Conservation (phyloP, 2,888 invertebrate genomes). For the Ormia ochracea region DNA sequence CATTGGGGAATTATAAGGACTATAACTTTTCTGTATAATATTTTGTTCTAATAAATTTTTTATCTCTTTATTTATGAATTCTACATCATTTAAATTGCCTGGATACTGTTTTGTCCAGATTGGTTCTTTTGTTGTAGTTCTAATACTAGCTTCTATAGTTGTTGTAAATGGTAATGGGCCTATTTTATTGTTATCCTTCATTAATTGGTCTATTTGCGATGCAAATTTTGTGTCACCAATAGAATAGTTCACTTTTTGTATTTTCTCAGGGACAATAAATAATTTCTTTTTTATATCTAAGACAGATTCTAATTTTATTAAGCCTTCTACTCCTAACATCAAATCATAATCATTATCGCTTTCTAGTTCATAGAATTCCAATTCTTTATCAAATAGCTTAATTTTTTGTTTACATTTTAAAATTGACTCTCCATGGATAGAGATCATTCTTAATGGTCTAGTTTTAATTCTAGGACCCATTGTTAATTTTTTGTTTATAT, state of each 20-base stretch:
- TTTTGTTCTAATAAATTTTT: slow-evolving; percentile 10
- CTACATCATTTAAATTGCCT: background rate
- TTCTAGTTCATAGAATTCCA: background rate
- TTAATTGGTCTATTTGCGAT: too few species aligned
- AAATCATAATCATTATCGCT: background rate
- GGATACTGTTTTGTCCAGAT: slow-evolving; percentile 12
- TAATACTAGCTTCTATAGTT: slow-evolving; percentile 3
- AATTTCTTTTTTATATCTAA: background rate
- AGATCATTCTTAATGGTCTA: too few species aligned
- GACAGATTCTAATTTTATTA: background rate
- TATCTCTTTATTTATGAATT: slow-evolving; percentile 16
- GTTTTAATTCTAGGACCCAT: too few species aligned
- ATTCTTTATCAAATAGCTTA: too few species aligned
- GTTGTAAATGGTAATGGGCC: slow-evolving; percentile 14
- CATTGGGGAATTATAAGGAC: slow-evolving; percentile 17
- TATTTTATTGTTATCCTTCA: slow-evolving; percentile 7
- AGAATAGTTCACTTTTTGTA: slow-evolving; percentile 7
- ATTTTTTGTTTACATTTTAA: too few species aligned
- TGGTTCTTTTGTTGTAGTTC: background rate
- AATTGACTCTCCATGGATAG: too few species aligned
- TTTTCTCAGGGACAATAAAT: background rate
- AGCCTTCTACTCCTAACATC: background rate
- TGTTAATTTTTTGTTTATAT: too few species aligned
- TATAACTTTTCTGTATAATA: slow-evolving; percentile 18
- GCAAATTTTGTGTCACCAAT: slow-evolving; percentile 2